Base-by-base conservation (phyloP, 2,888 invertebrate species). In the Morpho deidamia region DNA sequence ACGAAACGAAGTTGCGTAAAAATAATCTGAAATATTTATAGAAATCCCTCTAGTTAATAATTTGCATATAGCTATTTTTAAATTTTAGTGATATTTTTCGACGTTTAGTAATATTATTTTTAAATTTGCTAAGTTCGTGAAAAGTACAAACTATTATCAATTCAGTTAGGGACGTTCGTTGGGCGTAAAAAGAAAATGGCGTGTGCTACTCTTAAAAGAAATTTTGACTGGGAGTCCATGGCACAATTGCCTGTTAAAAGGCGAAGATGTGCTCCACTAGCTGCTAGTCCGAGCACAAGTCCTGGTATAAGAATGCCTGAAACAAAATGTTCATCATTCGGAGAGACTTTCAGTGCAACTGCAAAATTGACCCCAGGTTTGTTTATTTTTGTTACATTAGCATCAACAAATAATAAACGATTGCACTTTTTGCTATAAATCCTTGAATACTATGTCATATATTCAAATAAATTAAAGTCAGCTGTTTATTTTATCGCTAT, bases 191-290 rank as follows among this genome's bases (percentile, higher is more conserved):
- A 86, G 85, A 93, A 92, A 92, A 99, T 99, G 98, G 98, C 98
- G 92, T 98, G 98, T 92, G 98, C 98, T 90, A 98, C 98, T 76
- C 92, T 98, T 67, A 98, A 98, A 92, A 93, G 98, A 85, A 95
- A 95, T 81, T 92, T 97, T 78, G 98, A 98, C 84, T 98, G 98
- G 94, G 98, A 98, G 90, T 95, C 97, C 64, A 93, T 97, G 85
- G 95, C 95, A 78, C 95, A 95, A 76, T 91, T 96, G 73, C 96
- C 97, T 56, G 94, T 95, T 34, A 98, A 97, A 88, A 92, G 97
- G 77, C 93, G 97, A 84, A 93, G 98, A 90, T 98, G 97, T 90
- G 94, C 95, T 74, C 97, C 97, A 56, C 95, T 97, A 91, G 95
- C 96, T 72, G 92, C 93, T 64, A 82, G 81, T 62, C 78, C 87